Evolutionary conservation across 2,797 vertebrate species (phyloP).

Genomic region (Brachyalestes nurse): DNA sequence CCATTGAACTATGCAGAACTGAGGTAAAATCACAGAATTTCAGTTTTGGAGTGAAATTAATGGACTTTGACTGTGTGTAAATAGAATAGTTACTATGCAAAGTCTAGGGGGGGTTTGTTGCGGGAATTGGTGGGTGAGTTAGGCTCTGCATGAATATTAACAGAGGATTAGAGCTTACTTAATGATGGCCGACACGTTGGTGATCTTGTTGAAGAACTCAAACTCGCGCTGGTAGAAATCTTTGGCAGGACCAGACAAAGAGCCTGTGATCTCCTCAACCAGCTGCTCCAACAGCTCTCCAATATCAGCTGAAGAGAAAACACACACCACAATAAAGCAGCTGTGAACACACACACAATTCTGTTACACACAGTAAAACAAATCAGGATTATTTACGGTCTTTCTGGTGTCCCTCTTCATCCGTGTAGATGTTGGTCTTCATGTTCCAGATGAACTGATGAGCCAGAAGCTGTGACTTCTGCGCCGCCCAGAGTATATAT

Average conservation of each 20-base stretch:
- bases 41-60: too few relatives aligned
- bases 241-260: slow-evolving; percentile 94
- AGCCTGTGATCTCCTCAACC: slow-evolving; percentile 94
- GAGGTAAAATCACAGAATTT: too few relatives aligned
- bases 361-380: too few relatives aligned
- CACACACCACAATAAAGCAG: too few relatives aligned
- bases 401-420: slow-evolving; percentile 94
- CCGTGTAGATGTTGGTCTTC: slow-evolving; percentile 96
- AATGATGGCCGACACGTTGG: slow-evolving; percentile 94
- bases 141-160: too few relatives aligned
- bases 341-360: too few relatives aligned
- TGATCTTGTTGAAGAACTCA: slow-evolving; percentile 98
- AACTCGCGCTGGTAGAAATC: slow-evolving; percentile 98
- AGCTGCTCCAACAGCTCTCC: slow-evolving; percentile 95
- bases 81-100: too few relatives aligned
- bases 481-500: slow-evolving; percentile 96
- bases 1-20: too few relatives aligned
- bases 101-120: too few relatives aligned
- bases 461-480: slow-evolving; percentile 95
- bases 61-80: too few relatives aligned
- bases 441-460: slow-evolving; percentile 99
- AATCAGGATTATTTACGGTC: too few relatives aligned
- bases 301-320: slow-evolving; percentile 85
- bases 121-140: too few relatives aligned
- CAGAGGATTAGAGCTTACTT: slow-evolving; percentile 88